These are phyloP conservation scores for Phyllopteryx taeniolatus DNA, from an alignment of 2,113 vertebrate genomes.

Conservation along the genomic window DNA sequence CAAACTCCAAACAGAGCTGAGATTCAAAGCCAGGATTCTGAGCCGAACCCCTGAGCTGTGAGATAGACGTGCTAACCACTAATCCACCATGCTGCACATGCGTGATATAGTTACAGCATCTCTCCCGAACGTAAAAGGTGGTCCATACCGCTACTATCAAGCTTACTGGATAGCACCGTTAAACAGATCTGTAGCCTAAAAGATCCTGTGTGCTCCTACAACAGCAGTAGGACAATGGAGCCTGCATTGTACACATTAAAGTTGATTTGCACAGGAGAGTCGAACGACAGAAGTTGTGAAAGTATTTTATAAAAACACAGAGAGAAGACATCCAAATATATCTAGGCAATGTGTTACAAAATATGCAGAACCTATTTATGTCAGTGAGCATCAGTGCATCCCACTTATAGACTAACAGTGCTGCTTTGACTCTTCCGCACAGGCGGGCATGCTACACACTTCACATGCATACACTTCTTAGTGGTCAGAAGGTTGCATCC, in stretches of 20 bases:
- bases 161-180: background rate
- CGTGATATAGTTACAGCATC: background rate
- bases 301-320: slow-evolving; percentile 35
- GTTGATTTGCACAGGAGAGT: slow-evolving; percentile 27
- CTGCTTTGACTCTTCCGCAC: slow-evolving; percentile 42
- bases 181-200: slow-evolving; percentile 18
- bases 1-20: background rate
- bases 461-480: slow-evolving; percentile 9
- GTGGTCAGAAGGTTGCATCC: slow-evolving; percentile 20
- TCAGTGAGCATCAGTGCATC: slow-evolving; percentile 71
- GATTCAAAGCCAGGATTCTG: background rate
- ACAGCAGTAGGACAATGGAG: slow-evolving; percentile 16
- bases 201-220: background rate
- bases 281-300: slow-evolving; percentile 25
- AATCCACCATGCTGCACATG: background rate
- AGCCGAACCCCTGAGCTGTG: background rate
- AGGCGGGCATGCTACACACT: slow-evolving; percentile 16
- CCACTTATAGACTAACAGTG: slow-evolving; percentile 57
- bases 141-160: background rate
- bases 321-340: slow-evolving; percentile 67
- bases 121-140: background rate
- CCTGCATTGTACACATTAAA: background rate
- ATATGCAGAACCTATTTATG: slow-evolving; percentile 76
- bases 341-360: slow-evolving; percentile 65
- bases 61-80: background rate